phyloP scores from a whole-genome alignment of 2,888 invertebrate genomes.

The Abscondita cerata region DNA sequence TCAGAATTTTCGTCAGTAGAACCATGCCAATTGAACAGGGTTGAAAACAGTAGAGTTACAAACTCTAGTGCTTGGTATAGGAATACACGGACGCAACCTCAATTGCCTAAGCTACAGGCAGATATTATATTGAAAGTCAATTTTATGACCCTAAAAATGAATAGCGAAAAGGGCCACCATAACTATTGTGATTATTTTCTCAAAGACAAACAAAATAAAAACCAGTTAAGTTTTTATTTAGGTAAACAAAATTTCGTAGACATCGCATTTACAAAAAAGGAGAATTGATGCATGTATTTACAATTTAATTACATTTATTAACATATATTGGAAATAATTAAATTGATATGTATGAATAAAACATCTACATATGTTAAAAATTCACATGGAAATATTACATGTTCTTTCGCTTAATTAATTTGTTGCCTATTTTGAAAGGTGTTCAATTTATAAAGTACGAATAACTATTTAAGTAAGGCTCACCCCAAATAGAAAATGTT shows the following conservation, averaged over 20 bases:
- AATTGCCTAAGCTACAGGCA: too few relatives aligned
- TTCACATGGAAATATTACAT: slow-evolving; percentile 48
- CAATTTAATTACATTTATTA: slow-evolving; percentile 33
- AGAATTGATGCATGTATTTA: slow-evolving; percentile 29
- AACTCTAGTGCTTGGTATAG: too few relatives aligned
- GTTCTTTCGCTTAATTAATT: slow-evolving; percentile 17
- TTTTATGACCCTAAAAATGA: too few relatives aligned
- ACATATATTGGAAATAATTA: slow-evolving; percentile 47
- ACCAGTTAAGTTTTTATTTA: slow-evolving; percentile 26
- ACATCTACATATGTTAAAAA: slow-evolving; percentile 53
- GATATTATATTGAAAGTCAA: too few relatives aligned
- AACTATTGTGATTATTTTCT: too few relatives aligned
- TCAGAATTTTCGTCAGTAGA: too few relatives aligned
- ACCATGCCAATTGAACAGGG: too few relatives aligned
- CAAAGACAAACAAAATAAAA: not conserved
- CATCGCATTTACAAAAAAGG: slow-evolving; percentile 26
- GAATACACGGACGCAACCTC: too few relatives aligned
- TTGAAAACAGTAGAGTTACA: too few relatives aligned
- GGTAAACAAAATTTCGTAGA: slow-evolving; percentile 25
- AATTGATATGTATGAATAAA: slow-evolving; percentile 56
- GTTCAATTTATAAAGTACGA: slow-evolving; percentile 12
- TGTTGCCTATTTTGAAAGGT: slow-evolving; percentile 12
- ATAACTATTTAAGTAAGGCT: slow-evolving; percentile 20
- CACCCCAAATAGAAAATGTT: slow-evolving; percentile 17
- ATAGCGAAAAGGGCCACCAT: too few relatives aligned